Base-by-base conservation (phyloP, 2,888 invertebrate species). In the Ophion ellenae region DNA sequence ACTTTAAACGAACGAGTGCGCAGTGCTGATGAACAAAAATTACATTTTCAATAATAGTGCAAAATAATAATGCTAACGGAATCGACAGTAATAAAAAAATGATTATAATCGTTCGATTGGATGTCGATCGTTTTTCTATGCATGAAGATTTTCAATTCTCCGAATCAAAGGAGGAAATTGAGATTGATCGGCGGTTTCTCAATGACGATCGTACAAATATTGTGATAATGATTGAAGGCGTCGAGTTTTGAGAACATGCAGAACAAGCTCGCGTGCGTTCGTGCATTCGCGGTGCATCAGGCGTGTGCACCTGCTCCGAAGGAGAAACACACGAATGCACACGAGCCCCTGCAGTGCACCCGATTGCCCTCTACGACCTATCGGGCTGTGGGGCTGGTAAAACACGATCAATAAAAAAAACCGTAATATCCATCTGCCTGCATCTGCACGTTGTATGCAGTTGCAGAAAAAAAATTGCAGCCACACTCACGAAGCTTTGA, bases 301-400 rank as follows among this genome's bases (percentile, higher is more conserved):
- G 53, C 64, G 20, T 28, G 14, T 64, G 53, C 53, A 17, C 14
- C 53, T 73, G 76, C 53, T 64, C 40, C 40, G 9, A 53, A 75
- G 59, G 61, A 5, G 53, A 53, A 76, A 57, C 20, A 69, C 69
- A 69, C 78, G n/a, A 45, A 61, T 32, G 70, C 70, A 36, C 78
- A n/a, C 45, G 36, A 47, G 14, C 67, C n/a, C 47, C 63, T 70
- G 57, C 78, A 69, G 28, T 69, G 78, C 70, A 78, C 61, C 71
- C 47, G 36, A 20, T 20, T 74, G 66, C 59, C 61, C 73, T 73
- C 57, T 73, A 20, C 17, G 57, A 53, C 64, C 71, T 64, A 64
- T 40, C 64, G 64, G 57, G 73, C 36, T 53, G 11, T 40, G 17
- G 45, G 20, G 11, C 28, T 28, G 3, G 32, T 10, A 74, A 67